Percentiles rank a stretch among this genome's conserved stretches.
These are phyloP conservation scores for Papilio gigon DNA, from an alignment of 2,888 invertebrate genomes.

Conservation along the genomic window DNA sequence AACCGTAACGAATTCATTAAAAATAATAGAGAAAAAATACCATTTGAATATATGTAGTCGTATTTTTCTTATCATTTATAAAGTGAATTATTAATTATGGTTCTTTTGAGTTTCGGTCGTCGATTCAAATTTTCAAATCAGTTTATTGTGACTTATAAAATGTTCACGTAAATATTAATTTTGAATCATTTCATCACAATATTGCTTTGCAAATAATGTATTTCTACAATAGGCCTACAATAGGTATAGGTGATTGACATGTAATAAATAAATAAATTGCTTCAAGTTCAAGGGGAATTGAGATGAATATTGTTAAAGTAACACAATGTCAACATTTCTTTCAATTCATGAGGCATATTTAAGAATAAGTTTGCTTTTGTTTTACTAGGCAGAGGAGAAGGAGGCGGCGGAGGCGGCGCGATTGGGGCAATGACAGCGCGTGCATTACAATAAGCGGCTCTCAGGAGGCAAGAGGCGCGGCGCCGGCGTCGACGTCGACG, in stretches of 20 bases:
- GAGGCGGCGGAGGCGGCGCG: constrained; percentile 55
- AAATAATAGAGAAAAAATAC: not conserved
- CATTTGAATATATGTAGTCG: not conserved
- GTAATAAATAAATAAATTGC: not conserved
- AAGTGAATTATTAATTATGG: not conserved
- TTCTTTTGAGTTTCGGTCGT: not conserved
- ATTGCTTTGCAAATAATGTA: too few species aligned
- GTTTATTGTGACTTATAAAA: not conserved
- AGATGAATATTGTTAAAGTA: not conserved
- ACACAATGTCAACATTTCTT: not conserved
- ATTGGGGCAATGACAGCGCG: constrained; percentile 72
- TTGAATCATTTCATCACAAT: too few species aligned
- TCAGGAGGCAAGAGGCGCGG: constrained; percentile 53
- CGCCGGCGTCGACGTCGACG: constrained; percentile 48
- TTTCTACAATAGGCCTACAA: too few species aligned
- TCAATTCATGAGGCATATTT: not conserved
- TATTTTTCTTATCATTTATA: not conserved
- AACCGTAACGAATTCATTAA: not conserved
- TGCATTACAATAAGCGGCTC: constrained; percentile 66
- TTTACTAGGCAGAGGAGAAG: constrained; percentile 53
- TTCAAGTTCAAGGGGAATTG: not conserved
- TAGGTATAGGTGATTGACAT: not conserved
- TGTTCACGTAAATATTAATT: not conserved
- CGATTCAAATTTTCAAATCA: not conserved
- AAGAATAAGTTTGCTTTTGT: constrained; percentile 69